These are phyloP conservation scores for Rhinichthys osculus DNA, from an alignment of 2,797 vertebrate genomes.

Conservation along the genomic window DNA sequence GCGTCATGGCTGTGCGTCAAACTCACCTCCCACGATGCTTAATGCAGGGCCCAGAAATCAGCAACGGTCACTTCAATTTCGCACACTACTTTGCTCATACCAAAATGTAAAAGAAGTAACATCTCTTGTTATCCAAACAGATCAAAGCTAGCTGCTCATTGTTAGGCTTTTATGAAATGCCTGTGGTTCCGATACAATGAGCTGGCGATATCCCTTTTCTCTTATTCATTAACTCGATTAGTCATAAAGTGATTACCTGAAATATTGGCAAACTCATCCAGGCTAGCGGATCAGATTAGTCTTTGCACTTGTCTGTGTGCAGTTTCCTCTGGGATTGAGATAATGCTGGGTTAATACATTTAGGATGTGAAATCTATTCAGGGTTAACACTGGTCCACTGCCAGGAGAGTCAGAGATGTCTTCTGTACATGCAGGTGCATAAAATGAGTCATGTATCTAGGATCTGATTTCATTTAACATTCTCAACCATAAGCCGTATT, in stretches of 20 bases:
- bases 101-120: background rate
- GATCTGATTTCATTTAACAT: background rate
- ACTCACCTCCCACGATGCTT: background rate
- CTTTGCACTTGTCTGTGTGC: background rate
- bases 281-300: constrained; percentile 2
- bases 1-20: constrained; percentile 7
- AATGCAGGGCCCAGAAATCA: background rate
- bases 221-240: constrained; percentile 46
- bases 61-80: background rate
- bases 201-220: constrained; percentile 46
- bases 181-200: constrained; percentile 44
- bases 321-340: constrained; percentile 14
- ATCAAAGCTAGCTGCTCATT: constrained; percentile 28
- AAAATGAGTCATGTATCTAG: background rate
- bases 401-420: background rate
- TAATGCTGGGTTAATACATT: constrained; percentile 33
- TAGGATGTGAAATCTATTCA: constrained; percentile 37
- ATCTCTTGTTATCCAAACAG: constrained; percentile 7
- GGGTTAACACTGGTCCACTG: constrained; percentile 10
- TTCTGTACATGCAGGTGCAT: constrained; percentile 7
- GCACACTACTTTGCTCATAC: background rate
- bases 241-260: constrained; percentile 27
- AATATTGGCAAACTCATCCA: constrained; percentile 16
- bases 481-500: background rate
- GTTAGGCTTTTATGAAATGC: constrained; percentile 28